These are phyloP conservation scores for Polyommatus icarus DNA, from an alignment of 2,888 invertebrate species.

Conservation along the genomic window DNA sequence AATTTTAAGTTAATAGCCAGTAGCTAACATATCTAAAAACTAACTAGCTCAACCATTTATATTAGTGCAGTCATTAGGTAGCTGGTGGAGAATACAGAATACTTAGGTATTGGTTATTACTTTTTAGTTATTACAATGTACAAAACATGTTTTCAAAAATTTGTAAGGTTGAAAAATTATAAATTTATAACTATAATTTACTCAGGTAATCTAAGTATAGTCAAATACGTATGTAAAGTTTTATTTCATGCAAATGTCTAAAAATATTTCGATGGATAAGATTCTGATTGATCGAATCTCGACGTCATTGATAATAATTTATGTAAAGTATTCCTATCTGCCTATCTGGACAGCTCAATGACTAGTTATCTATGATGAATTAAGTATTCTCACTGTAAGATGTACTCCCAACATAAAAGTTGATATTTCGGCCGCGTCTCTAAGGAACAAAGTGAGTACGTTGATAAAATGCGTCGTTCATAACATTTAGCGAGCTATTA, in stretches of 20 bases:
- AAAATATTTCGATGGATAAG: background rate
- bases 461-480: background rate
- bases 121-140: too few species aligned
- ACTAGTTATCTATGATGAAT: background rate
- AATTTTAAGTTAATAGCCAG: too few species aligned
- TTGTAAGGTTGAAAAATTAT: too few species aligned
- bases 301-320: background rate
- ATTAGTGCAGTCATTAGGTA: too few species aligned
- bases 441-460: background rate
- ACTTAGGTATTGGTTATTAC: too few species aligned
- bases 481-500: background rate
- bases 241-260: constrained; percentile 4
- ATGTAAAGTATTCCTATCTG: background rate
- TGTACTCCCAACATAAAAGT: background rate
- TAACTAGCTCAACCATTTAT: too few species aligned
- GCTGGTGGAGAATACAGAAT: too few species aligned
- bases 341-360: constrained; percentile 8
- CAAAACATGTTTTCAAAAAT: too few species aligned
- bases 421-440: background rate
- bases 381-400: background rate
- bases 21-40: too few species aligned
- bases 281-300: constrained; percentile 9
- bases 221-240: background rate
- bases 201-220: background rate
- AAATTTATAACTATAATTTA: too few species aligned